phyloP scores from a whole-genome alignment of 2,888 invertebrate species.

The Drosophila buzzatii region DNA sequence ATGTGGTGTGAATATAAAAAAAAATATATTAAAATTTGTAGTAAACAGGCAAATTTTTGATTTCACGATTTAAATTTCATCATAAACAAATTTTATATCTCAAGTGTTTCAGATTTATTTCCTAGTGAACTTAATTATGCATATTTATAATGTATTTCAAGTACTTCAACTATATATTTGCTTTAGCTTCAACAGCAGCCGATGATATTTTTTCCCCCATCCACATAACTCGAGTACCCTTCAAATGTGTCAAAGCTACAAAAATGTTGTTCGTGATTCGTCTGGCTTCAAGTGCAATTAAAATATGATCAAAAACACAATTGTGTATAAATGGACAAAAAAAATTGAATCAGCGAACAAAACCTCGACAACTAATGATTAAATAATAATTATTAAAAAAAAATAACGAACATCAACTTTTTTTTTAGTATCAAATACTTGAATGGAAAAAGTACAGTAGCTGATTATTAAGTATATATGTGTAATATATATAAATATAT shows the following conservation, averaged over 20 bases:
- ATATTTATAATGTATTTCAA: constrained; percentile 10
- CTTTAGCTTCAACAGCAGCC: constrained; percentile 1
- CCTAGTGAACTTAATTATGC: constrained; percentile 9
- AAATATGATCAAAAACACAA: constrained; percentile 56
- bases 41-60: not conserved
- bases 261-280: constrained; percentile 50
- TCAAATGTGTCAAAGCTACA: constrained; percentile 54
- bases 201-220: constrained; percentile 4
- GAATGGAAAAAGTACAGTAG: constrained; percentile 13
- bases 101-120: not conserved
- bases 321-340: constrained; percentile 32
- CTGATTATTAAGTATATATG: not conserved
- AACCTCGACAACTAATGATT: constrained; percentile 31
- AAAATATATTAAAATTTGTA: not conserved
- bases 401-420: constrained; percentile 7
- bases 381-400: constrained; percentile 9
- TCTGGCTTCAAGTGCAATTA: constrained; percentile 53
- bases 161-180: constrained; percentile 14
- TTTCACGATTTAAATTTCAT: not conserved
- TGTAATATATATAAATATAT: not conserved
- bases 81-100: not conserved
- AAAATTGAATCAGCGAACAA: constrained; percentile 24
- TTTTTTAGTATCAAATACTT: not conserved
- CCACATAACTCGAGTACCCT: constrained; percentile 37
- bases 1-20: not conserved